Evolutionary conservation across 1,140 invertebrate genomes (phyloP).

Genomic region (Trachymyrmex cornetzi): DNA sequence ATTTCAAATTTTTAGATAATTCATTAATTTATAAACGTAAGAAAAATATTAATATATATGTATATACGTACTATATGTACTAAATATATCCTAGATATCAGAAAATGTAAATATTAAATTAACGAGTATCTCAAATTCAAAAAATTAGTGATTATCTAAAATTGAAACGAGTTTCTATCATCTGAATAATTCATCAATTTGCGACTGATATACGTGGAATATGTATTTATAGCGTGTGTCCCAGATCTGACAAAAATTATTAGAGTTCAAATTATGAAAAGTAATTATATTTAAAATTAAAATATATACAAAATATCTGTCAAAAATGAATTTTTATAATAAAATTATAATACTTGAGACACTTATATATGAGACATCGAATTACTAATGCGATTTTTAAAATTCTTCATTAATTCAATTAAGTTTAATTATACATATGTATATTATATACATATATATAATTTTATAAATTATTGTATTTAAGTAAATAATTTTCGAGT

Average conservation of each 20-base stretch:
- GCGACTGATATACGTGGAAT: neutral
- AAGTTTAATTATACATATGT: neutral
- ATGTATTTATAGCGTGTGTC: neutral
- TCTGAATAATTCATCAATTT: slow-evolving; percentile 11
- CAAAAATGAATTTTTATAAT: neutral
- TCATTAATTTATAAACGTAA: neutral
- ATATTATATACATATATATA: neutral
- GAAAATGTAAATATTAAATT: neutral
- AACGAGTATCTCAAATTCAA: neutral
- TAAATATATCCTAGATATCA: neutral
- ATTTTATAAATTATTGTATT: neutral
- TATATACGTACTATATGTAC: neutral
- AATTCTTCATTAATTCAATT: neutral
- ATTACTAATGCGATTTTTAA: neutral
- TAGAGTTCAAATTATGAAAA: neutral
- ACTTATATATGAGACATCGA: neutral
- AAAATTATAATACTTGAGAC: neutral
- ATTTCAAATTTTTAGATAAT: neutral
- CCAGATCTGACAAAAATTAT: neutral
- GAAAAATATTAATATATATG: neutral
- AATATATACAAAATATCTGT: neutral
- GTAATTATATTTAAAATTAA: neutral
- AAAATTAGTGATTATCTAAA: neutral
- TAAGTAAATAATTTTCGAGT: neutral
- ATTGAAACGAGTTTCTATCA: neutral